These are phyloP conservation scores for Microcebus murinus DNA, from an alignment of 2,113 vertebrate genomes.

Conservation along the genomic window DNA sequence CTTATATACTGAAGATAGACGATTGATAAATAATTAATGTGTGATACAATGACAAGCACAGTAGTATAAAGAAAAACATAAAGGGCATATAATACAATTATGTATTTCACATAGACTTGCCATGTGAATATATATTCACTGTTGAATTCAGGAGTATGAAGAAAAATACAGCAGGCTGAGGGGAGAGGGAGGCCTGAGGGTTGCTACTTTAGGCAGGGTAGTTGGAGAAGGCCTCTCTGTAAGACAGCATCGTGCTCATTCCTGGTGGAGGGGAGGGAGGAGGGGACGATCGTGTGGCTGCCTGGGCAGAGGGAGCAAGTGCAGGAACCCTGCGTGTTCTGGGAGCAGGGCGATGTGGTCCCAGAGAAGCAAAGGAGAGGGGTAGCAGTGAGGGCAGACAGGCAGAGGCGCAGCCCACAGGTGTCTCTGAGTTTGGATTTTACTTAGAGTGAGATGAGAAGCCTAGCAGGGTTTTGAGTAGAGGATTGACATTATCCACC, in stretches of 20 bases:
- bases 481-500: background rate
- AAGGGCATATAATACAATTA: background rate
- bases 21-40: background rate
- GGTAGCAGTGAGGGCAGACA: background rate
- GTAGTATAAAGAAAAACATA: background rate
- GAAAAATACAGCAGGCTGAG: background rate
- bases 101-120: background rate
- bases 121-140: background rate
- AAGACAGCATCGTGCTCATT: background rate
- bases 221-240: background rate
- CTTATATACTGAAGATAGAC: background rate
- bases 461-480: background rate
- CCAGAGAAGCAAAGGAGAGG: background rate
- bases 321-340: background rate
- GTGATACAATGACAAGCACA: background rate
- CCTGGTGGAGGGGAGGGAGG: no score
- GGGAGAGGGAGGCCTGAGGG: background rate
- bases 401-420: background rate
- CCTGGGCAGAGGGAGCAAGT: background rate
- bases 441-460: background rate
- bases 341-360: background rate
- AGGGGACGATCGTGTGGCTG: background rate
- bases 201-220: background rate
- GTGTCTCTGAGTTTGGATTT: background rate
- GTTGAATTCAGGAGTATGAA: background rate